Base-by-base conservation (phyloP, 2,113 vertebrate genomes). In the Hiodon tergisus region DNA sequence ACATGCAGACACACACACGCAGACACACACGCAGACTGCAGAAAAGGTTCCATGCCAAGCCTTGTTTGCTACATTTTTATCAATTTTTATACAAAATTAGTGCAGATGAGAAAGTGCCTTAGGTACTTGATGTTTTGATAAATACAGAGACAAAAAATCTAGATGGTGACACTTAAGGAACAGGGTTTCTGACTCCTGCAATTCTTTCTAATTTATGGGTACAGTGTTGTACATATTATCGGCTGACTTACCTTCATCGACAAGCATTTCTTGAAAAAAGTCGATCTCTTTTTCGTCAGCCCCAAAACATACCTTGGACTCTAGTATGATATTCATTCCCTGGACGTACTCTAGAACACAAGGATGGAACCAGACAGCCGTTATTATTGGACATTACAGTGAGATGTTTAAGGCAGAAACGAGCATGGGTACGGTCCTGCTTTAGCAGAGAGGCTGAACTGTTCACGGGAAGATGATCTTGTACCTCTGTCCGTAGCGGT, bases 401-500 rank as follows among this genome's bases (percentile, higher is more conserved):
- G 9, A 3, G 9, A 59, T 6, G 3, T 59, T 16, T 55, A 54
- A 57, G 62, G 55, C 16, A 48, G 8, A 1, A 7, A 55, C 6
- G 16, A 51, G 9, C 48, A 4, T 68, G 67, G 67, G 4, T 16
- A n/a, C 11, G 55, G 7, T 3, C 2, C 7, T 8, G 4, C 53
- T 13, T 51, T 55, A 70, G 16, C 4, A 11, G 50, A 31, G 51
- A 48, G 50, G 51, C 5, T 55, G 16, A 13, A 14, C 3, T 57
- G 6, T 11, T 8, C 17, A 14, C 14, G 8, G 17, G 50, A 47
- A n/a, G 4, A 16, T 17, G n/a, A 10, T 17, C n/a, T 10, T 3
- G 57, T 68, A 89, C 89, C 88, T 88, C 78, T 82, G 58, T 91
- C 86, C 3, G 87, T 81, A 0, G 91, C 88, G 0, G 81, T 80